These are phyloP conservation scores for Coracopsis vasa DNA, from an alignment of 2,113 vertebrate genomes.

Conservation along the genomic window DNA sequence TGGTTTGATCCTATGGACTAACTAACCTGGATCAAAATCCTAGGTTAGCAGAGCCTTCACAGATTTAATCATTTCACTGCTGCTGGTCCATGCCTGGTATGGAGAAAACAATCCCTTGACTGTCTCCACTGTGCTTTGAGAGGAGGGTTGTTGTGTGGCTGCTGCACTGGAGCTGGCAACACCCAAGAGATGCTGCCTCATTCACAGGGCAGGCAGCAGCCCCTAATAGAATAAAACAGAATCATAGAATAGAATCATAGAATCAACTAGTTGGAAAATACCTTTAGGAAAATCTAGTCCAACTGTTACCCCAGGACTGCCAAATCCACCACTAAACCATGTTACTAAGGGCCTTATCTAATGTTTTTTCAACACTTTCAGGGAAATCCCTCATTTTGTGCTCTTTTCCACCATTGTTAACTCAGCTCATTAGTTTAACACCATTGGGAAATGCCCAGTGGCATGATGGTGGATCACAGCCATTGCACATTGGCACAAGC, in stretches of 20 bases:
- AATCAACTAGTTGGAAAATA: background rate
- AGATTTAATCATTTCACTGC: background rate
- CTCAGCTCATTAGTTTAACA: background rate
- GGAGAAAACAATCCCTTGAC: background rate
- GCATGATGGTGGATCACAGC: background rate
- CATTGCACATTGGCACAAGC: fast-evolving
- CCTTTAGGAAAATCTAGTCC: background rate
- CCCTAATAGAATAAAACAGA: background rate
- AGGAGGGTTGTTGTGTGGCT: background rate
- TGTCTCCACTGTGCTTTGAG: background rate
- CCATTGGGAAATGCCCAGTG: background rate
- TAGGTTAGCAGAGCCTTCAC: background rate
- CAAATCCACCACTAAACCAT: background rate
- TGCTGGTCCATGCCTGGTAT: background rate
- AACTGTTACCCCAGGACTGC: background rate
- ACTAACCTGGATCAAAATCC: background rate
- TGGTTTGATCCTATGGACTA: background rate
- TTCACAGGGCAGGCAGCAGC: background rate
- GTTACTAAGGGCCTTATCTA: background rate
- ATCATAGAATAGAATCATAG: background rate
- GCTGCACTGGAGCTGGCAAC: background rate
- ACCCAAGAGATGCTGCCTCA: background rate
- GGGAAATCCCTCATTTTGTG: background rate
- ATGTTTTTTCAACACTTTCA: background rate
- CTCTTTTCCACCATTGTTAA: background rate